Base-by-base conservation (phyloP, 1,140 invertebrate species). In the Euwallacea similis region DNA sequence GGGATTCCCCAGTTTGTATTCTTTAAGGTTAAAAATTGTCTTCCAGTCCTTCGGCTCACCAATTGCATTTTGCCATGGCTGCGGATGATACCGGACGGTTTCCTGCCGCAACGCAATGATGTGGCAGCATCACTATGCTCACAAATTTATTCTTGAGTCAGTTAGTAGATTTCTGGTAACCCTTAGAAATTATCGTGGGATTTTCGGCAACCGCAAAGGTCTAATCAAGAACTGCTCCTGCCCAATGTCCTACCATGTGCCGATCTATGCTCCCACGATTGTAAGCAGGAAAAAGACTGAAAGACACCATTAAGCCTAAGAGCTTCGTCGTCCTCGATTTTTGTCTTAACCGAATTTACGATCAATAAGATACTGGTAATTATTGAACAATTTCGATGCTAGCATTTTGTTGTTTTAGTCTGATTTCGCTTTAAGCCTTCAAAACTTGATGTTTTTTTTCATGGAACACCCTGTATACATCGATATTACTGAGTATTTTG, bases 41-140 rank as follows among this genome's bases (percentile, higher is more conserved):
- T 81, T 80, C 8, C 69, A 88, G 87, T 89, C 88, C 63, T 82
- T 83, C 2, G 83, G 86, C 43, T 76, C 7, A 78, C 80, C 2
- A 84, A 85, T 3, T 89, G 88, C 73, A 85, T 85, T 0, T 84
- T 86, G 11, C 87, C 88, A 2, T 89, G 87, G 87, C 84, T 89
- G n/a, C 61, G 63, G 56, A 16, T 59, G 33, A 6, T 74, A 42
- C 42, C 73, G 7, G 46, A 69, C 15, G 63, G 64, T 0, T 46
- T 21, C 2, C 69, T 69, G 13, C 63, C 61, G 2, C 66, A 63
- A 42, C 73, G 69, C 62, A 71, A 58, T 8, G 73, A 70, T 67
- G 53, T 42, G 10, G 42, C 1, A 7, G 58, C 9, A 60, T 76
- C 15, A 64, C 44, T 7, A 9, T 43, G 4, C 16, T 75, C 42